Evolutionary conservation across 1,140 invertebrate species (phyloP), one percentile per base, ranked within the genome.

Genomic region (Phocides pigmalion): DNA sequence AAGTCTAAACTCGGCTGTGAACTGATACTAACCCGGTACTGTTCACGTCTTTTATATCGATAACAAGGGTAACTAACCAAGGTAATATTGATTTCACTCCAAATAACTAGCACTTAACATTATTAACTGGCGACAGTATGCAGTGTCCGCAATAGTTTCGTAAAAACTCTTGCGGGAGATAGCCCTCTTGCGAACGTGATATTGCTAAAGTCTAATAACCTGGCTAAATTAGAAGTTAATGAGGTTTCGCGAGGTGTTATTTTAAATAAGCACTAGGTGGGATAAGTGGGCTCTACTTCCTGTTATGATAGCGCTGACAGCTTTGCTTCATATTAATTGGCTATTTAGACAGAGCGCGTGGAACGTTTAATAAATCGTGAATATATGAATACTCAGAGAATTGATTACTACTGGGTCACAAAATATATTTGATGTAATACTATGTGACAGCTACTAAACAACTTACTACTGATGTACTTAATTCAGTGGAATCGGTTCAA

Each of bases 1-100:
- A 39, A 62, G 54, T 62, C 69, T 62, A 65, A 75, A 35, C 39
- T 63, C 62, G 42, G 22, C 28, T 59, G 39, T 50, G 11, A 68
- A 87, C 76, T 87, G 81, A 84, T 87, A 77, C 69, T 47, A 61
- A 59, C 63, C 49, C 19, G 54, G 64, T 66, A 68, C 22, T 65
- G 66, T 50, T 63, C 53, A 65, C 54, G 70, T 76, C 79, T 83
- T 87, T 83, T 84, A 84, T 84, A 84, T 79, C 59, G 51, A 72
- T 75, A 83, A 77, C 66, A 74, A 82, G 44, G 66, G 70, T 70
- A 73, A 66, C 59, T 54, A 66, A 68, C 70, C 80, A 81, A 82
- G 73, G 78, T 75, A 74, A 75, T 71, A 71, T 75, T 42, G 78
- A 77, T 81, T 82, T 82, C 81, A 69, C 76, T 73, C 50, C 62